Percentiles rank a stretch among this genome's conserved stretches.
Evolutionary conservation across 2,113 vertebrate species (phyloP).

Genomic region (Rhadina sibilatrix): DNA sequence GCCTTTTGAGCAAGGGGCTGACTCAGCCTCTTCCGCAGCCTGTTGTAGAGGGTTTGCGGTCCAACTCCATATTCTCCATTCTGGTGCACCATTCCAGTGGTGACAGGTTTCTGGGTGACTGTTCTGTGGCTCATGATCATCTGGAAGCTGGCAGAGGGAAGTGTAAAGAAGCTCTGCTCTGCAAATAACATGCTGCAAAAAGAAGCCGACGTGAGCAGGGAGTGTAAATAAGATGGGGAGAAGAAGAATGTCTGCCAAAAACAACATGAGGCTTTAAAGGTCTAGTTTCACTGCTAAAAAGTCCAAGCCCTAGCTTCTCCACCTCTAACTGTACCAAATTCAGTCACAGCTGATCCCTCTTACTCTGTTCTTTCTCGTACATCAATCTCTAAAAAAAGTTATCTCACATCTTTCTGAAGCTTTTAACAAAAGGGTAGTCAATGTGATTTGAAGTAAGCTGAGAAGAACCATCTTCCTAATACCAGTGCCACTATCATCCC

Average conservation of each 20-base stretch:
- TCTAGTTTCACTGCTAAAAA: constrained; percentile 40
- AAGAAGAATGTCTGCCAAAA: constrained; percentile 56
- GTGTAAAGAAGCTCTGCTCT: constrained; percentile 63
- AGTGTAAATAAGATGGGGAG: constrained; percentile 53
- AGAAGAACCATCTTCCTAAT: neutral
- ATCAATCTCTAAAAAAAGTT: constrained; percentile 14
- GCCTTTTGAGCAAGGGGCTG: constrained; percentile 62
- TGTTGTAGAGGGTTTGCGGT: neutral
- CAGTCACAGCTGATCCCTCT: constrained; percentile 15
- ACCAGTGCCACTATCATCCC: neutral
- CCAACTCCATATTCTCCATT: constrained; percentile 34
- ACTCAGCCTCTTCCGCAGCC: constrained; percentile 58
- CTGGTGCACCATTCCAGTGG: constrained; percentile 56
- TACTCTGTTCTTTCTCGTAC: constrained; percentile 1
- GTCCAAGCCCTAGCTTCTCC: constrained; percentile 25
- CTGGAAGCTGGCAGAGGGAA: constrained; percentile 64
- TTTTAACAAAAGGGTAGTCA: neutral
- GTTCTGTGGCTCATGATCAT: constrained; percentile 63
- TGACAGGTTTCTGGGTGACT: constrained; percentile 69
- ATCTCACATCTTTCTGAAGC: neutral
- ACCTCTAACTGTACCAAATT: neutral
- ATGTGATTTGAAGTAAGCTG: neutral
- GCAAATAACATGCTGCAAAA: constrained; percentile 58
- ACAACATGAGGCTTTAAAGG: constrained; percentile 49
- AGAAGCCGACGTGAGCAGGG: constrained; percentile 37